Base-by-base conservation (phyloP, 2,797 vertebrate species). In the Hydrocynus forskahlii region DNA sequence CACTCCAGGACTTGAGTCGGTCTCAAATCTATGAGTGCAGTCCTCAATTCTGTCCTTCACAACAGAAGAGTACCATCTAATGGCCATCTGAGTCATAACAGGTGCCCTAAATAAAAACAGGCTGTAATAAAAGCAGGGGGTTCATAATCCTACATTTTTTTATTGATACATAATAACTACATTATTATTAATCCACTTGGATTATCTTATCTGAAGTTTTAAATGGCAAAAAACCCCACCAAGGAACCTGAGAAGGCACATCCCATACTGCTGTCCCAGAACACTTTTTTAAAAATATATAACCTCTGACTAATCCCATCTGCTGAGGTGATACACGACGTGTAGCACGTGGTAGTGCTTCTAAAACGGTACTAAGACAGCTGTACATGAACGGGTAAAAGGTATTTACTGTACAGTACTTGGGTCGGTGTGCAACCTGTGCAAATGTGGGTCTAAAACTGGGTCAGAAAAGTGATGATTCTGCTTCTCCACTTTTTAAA, bases 401-500 rank as follows among this genome's bases (percentile, higher is more conserved):
- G 0, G 7, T 19, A 29, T 29, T 29, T 29, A 29, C 29, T 29
- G 29, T 29, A 29, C 29, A 29, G 23, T 19, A 43, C 13, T 19
- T 45, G 12, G 16, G 25, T 57, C 17, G 17, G 1, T 52, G 78
- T 79, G 78, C 78, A 79, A 79, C 63, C 48, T 19, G 52, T 70
- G 54, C 77, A 50, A 48, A 9, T 38, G 8, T 12, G 57, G 21
- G 40, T 69, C 14, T 69, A 23, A 43, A 67, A n/a, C 19, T 29
- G 16, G 4, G 29, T 29, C 9, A 7, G 68, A 14, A 7, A 25
- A 14, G 68, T 38, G 5, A 66, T 4, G 16, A 14, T 1, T 16
- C 17, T 48, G 17, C 19, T 50, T 69, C 7, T 14, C 17, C 16
- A 2, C 1, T 9, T 23, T 69, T n/a, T 13, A 69, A 16, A 69